Conservation (phyloP, 2,113 vertebrate species). For the Chaetorhynchus papuensis region DNA sequence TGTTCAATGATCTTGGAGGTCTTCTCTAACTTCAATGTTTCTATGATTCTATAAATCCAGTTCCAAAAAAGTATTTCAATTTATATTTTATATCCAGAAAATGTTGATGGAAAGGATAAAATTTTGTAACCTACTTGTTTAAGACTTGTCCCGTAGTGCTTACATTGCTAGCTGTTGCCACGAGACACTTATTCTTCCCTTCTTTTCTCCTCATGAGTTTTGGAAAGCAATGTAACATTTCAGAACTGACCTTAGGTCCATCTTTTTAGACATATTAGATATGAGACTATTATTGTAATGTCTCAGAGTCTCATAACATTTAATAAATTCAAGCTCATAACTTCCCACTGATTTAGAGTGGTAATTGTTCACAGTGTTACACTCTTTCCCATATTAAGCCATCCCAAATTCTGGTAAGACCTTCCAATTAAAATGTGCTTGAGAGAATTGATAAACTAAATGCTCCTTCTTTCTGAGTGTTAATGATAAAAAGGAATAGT, state of each 20-base stretch:
- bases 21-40: neutral
- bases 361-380: neutral
- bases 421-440: neutral
- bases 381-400: neutral
- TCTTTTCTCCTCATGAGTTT: neutral
- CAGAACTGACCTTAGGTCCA: neutral
- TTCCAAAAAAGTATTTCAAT: neutral
- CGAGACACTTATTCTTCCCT: neutral
- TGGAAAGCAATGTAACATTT: neutral
- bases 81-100: neutral
- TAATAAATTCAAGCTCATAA: neutral
- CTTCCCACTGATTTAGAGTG: neutral
- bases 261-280: neutral
- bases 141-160: neutral
- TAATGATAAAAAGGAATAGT: neutral
- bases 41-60: neutral
- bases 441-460: neutral
- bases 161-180: neutral
- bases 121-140: neutral
- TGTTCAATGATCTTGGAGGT: neutral
- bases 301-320: slow-evolving; percentile 1
- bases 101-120: neutral
- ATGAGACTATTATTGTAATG: neutral
- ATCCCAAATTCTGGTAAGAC: neutral
- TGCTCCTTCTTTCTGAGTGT: neutral